These are phyloP conservation scores for Tyria jacobaeae DNA, from an alignment of 2,888 invertebrate species.

Conservation along the genomic window DNA sequence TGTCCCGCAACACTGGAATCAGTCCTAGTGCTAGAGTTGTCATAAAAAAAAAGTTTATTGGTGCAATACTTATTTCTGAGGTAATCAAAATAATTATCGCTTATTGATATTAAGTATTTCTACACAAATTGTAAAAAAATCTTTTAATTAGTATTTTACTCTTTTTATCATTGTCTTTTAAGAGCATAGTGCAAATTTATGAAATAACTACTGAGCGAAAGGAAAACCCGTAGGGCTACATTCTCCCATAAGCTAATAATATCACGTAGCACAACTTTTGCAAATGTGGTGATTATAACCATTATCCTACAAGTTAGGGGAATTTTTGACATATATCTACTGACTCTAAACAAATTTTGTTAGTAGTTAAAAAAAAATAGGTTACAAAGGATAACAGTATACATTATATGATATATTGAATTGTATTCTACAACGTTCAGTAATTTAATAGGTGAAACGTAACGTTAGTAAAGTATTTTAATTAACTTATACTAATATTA, in stretches of 20 bases:
- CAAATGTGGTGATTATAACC: slow-evolving; percentile 6
- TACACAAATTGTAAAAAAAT: too few relatives aligned
- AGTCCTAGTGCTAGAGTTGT: too few relatives aligned
- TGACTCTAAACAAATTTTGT: neutral
- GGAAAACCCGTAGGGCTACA: neutral
- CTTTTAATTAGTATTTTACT: too few relatives aligned
- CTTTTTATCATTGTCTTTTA: neutral
- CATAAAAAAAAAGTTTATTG: too few relatives aligned
- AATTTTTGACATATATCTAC: neutral
- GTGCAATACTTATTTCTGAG: too few relatives aligned
- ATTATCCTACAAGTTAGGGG: slow-evolving; percentile 3
- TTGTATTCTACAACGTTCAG: neutral
- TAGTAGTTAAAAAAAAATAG: neutral
- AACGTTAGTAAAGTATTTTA: too few relatives aligned
- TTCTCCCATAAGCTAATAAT: neutral
- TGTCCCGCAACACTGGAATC: too few relatives aligned
- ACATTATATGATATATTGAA: neutral
- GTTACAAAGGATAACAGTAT: too few relatives aligned
- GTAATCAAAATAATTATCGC: neutral
- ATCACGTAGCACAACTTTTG: slow-evolving; percentile 2
- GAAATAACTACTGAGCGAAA: neutral
- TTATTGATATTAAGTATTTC: too few relatives aligned
- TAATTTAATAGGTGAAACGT: too few relatives aligned
- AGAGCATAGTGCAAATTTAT: neutral
- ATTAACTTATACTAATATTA: too few relatives aligned